Conservation (phyloP, 2,888 invertebrate genomes). For the Aleiodes alternator region DNA sequence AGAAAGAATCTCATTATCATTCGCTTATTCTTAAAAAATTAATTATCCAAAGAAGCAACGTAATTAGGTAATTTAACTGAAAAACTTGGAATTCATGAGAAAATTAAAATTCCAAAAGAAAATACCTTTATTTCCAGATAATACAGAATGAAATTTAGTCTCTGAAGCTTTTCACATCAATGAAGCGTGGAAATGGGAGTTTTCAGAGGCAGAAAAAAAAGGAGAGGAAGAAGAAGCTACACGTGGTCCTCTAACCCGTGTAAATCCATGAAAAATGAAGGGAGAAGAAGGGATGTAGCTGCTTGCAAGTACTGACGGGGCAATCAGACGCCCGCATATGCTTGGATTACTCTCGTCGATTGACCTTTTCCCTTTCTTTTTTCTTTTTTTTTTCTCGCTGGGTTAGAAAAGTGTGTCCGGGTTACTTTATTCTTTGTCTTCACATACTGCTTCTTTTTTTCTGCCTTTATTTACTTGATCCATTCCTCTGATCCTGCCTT, state of each 20-base stretch:
- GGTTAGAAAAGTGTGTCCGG: slow-evolving; percentile 24
- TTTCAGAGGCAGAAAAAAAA: not conserved
- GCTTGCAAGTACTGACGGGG: slow-evolving; percentile 49
- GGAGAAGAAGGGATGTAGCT: slow-evolving; percentile 1
- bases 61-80: too few relatives aligned
- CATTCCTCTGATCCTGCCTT: slow-evolving; percentile 49
- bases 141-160: not conserved
- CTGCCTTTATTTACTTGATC: slow-evolving; percentile 40
- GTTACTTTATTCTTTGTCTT: slow-evolving; percentile 39
- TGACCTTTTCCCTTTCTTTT: slow-evolving; percentile 39
- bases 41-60: not conserved
- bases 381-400: not conserved
- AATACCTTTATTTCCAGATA: not conserved
- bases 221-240: slow-evolving; percentile 2
- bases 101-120: not conserved
- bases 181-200: slow-evolving; percentile 7
- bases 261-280: slow-evolving; percentile 30
- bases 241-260: slow-evolving; percentile 27
- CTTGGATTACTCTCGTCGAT: slow-evolving; percentile 57
- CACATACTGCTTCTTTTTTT: slow-evolving; percentile 39
- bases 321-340: slow-evolving; percentile 60
- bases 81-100: too few relatives aligned
- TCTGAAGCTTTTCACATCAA: slow-evolving; percentile 19
- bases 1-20: not conserved
- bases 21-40: not conserved